A percentile compares a stretch with the other conserved stretches of the same genome.
phyloP scores from a whole-genome alignment of 2,797 vertebrate genomes.

The Epinephelus malabaricus region DNA sequence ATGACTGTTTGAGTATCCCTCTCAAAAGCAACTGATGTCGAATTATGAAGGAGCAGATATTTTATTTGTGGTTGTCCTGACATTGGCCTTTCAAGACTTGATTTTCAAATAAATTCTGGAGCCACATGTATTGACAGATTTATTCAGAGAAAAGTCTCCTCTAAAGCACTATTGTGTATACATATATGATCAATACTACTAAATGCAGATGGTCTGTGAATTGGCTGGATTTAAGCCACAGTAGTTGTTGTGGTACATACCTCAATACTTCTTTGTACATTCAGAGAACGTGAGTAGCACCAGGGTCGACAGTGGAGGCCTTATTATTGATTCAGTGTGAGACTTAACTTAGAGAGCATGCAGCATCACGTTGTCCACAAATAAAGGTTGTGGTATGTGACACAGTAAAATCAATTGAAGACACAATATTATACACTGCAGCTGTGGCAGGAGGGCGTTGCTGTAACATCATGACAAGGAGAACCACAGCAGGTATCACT shows the following conservation, averaged over 20 bases:
- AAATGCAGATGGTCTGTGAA: not conserved
- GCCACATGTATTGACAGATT: not conserved
- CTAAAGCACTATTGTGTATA: not conserved
- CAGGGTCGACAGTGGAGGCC: constrained; percentile 11
- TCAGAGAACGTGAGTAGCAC: constrained; percentile 4
- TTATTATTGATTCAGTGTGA: constrained; percentile 10
- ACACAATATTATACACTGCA: constrained; percentile 13
- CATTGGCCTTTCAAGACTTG: too few species aligned
- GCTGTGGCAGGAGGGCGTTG: not conserved
- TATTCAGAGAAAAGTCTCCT: not conserved
- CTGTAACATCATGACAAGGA: not conserved
- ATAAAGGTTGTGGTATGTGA: constrained; percentile 16
- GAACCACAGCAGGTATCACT: not conserved
- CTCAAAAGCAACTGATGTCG: too few species aligned
- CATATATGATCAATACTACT: not conserved
- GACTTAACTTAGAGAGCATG: constrained; percentile 6
- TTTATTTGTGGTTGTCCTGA: too few species aligned
- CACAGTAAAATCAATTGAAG: constrained; percentile 20
- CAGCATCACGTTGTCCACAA: constrained; percentile 13
- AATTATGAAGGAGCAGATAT: too few species aligned
- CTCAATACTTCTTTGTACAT: not conserved
- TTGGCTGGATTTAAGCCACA: not conserved
- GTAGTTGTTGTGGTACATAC: not conserved
- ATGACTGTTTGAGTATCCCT: too few species aligned
- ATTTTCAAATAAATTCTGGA: not conserved